Base-by-base conservation (phyloP, 2,113 vertebrate species). In the Triplophysa rosa region DNA sequence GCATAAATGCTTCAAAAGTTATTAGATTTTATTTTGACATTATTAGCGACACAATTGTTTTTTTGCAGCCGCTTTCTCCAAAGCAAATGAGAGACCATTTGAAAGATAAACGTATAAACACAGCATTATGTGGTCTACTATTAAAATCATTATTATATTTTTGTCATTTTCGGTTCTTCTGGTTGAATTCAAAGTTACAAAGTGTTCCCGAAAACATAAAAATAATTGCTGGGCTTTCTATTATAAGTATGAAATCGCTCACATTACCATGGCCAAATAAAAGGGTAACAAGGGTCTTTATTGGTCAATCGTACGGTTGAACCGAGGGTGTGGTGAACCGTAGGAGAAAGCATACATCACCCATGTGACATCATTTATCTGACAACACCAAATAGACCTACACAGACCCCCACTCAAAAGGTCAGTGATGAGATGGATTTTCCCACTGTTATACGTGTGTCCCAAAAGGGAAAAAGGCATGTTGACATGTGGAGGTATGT, bases 241-340 rank as follows among this genome's bases (percentile, higher is more conserved):
- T 19, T 61, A 52, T 33, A 83, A 23, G 11, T 40, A 80, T 65
- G 0, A 37, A 71, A 58, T 37, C 14, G 29, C 45, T 33, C 7
- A 78, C 63, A 77, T 67, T 80, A 42, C 47, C 63, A 80, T 61
- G 62, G 23, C 33, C 70, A 52, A 79, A 91, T 89, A 88, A 84
- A 90, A 90, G 86, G 86, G 88, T 90, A 89, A 90, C 88, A 93
- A 83, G 75, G 6, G 45, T 42, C 83, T 80, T 87, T 87, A 90
- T 85, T 88, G 84, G 84, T 87, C 59, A 78, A 84, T 85, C 66
- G 82, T 78, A 77, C 8, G 78, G 68, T 83, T 54, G 83, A 85
- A 86, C 64, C 84, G 82, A 87, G 90, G 86, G 86, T 76, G 92
- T 90, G 88, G 81, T 67, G 86, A 88, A 90, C 78, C 88, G 62